Evolutionary conservation across 2,888 invertebrate genomes (phyloP).

Genomic region (Erebia aethiops): DNA sequence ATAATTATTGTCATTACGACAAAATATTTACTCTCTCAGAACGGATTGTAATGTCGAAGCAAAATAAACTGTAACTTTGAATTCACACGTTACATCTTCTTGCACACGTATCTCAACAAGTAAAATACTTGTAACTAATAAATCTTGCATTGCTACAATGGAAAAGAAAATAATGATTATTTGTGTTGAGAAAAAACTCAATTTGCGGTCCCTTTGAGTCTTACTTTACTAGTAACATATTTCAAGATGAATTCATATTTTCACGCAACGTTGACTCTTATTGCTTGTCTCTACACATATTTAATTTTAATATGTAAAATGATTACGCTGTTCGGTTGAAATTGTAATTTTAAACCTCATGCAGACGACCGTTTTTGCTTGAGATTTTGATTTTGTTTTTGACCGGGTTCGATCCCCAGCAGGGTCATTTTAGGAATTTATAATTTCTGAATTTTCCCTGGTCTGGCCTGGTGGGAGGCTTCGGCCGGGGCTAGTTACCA

Average conservation of each 20-base stretch:
- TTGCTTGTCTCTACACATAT: constrained; percentile 7
- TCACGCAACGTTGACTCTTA: constrained; percentile 8
- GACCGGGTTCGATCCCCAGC: too few relatives aligned
- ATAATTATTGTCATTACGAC: constrained; percentile 3
- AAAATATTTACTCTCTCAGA: neutral
- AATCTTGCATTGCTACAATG: constrained; percentile 24
- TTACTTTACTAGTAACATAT: constrained; percentile 15
- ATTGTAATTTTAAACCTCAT: neutral
- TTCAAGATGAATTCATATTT: constrained; percentile 14
- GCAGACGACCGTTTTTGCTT: too few relatives aligned
- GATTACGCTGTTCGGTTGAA: neutral
- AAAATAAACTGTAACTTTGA: constrained; percentile 4
- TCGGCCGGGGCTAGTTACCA: too few relatives aligned
- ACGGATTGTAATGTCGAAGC: neutral
- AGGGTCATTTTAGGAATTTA: too few relatives aligned
- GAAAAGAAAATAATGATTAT: constrained; percentile 27
- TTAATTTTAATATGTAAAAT: constrained; percentile 16
- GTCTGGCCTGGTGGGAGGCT: too few relatives aligned
- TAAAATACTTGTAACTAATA: constrained; percentile 7
- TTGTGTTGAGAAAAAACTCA: constrained; percentile 24
- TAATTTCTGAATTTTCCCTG: too few relatives aligned
- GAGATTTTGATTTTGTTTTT: too few relatives aligned
- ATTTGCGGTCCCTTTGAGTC: constrained; percentile 32
- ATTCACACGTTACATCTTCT: neutral
- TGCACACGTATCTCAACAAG: neutral